phyloP scores from a whole-genome alignment of 2,797 vertebrate species.

The Acipenser transmontanus region DNA sequence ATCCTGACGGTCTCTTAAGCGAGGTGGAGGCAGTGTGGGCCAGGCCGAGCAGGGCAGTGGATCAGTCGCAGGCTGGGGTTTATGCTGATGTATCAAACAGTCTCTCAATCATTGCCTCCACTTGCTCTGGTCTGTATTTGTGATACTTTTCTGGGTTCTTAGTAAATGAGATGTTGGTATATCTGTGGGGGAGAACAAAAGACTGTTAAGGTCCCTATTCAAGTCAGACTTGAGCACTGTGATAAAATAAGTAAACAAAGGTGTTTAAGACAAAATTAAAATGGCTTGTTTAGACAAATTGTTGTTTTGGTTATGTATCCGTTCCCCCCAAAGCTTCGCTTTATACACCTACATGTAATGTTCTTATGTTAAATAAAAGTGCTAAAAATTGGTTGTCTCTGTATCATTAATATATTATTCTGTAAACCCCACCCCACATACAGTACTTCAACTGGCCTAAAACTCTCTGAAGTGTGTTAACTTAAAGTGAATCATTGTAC shows the following conservation, averaged over 20 bases:
- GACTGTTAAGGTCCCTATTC: background rate
- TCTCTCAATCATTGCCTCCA: conserved; percentile 91
- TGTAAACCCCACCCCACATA: too few relatives aligned
- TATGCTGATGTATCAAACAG: conserved; percentile 93
- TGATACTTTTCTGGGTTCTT: conserved; percentile 95
- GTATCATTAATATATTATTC: too few relatives aligned
- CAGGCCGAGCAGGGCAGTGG: background rate
- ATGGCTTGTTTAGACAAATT: background rate
- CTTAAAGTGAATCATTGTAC: too few relatives aligned
- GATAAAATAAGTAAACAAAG: background rate
- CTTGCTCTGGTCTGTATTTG: conserved; percentile 86
- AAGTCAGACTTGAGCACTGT: too few relatives aligned
- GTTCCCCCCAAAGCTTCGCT: too few relatives aligned
- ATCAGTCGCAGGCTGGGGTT: conserved; percentile 19
- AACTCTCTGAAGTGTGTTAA: too few relatives aligned
- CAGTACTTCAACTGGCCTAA: too few relatives aligned
- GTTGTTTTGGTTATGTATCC: background rate
- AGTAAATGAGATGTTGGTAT: conserved; percentile 84
- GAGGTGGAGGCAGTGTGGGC: background rate
- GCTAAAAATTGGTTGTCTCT: too few relatives aligned
- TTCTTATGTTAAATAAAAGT: too few relatives aligned
- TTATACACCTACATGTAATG: too few relatives aligned
- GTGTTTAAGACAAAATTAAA: background rate
- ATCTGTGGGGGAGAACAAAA: conserved; percentile 53
- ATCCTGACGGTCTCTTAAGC: background rate